Base-by-base conservation (phyloP, 2,888 invertebrate genomes). In the Ormyrus labotus region DNA sequence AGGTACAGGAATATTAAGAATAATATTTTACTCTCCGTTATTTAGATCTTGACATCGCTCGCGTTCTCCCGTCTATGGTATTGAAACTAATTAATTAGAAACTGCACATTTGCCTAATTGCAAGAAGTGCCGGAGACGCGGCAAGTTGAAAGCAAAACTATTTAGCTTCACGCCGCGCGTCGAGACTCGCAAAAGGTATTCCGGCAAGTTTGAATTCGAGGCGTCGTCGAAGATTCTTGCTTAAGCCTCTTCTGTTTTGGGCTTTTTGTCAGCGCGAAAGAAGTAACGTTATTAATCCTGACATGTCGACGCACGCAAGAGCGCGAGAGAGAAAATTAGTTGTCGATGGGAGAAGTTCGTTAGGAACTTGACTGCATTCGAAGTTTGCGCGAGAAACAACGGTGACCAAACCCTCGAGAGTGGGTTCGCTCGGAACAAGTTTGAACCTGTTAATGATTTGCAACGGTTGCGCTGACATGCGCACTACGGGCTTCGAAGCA, bases 361-460 rank as follows among this genome's bases (percentile, higher is more conserved):
- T 84, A 77, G 80, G 83, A 85, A 82, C 83, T 83, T 73, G 78
- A 60, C 34, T n/a, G 10, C 55, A 73, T 80, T 80, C 73, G 75
- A 83, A 83, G 73, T 84, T 83, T 79, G 71, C 45, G 65, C 55
- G 72, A 34, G 34, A 58, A 75, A 82, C 83, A 82, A 78, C 81
- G 73, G 78, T 82, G 75, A 81, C 83, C 83, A 73, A 82, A 50
- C 79, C 61, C 72, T 67, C 55, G 34, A 73, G 72, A 63, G 81
- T 82, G 79, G 55, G 1, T 74, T 82, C 77, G 34, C 34, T 34
- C 70, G 70, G 69, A 83, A 81, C 82, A 80, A 82, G 83, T 84
- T 82, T 65, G 45, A 71, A 84, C 83, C 81, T 82, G 82, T 83
- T 83, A 83, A 85, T 83, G 84, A 85, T 34, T 81, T 64, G 75